Percentiles rank a stretch among this genome's conserved stretches.
Evolutionary conservation across 1,140 invertebrate species (phyloP).

Genomic region (Meteorus sp.): DNA sequence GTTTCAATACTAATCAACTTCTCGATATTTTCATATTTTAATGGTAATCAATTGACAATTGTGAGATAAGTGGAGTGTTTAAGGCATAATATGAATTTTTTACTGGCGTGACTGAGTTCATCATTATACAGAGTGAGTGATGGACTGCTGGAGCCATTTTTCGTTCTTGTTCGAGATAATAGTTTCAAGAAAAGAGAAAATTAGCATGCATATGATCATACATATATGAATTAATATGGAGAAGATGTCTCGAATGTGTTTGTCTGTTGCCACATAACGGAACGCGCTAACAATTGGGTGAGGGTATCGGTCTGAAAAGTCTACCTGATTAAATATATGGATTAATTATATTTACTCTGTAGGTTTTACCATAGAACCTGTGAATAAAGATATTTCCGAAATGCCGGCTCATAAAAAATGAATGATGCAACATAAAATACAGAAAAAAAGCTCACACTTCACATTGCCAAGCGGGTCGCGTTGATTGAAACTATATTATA

Average conservation of each 20-base stretch:
- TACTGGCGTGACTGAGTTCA: slow-evolving; percentile 31
- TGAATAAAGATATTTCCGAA: slow-evolving; percentile 50
- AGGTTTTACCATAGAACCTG: slow-evolving; percentile 57
- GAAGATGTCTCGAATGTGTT: neutral
- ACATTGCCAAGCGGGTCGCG: slow-evolving; percentile 49
- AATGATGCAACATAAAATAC: neutral
- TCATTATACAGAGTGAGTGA: slow-evolving; percentile 21
- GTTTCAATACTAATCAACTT: slow-evolving; percentile 3
- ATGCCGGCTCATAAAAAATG: slow-evolving; percentile 39
- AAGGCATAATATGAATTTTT: slow-evolving; percentile 21
- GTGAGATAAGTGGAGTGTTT: slow-evolving; percentile 21
- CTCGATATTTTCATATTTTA: slow-evolving; percentile 3
- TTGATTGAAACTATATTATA: slow-evolving; percentile 30
- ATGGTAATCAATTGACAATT: slow-evolving; percentile 23
- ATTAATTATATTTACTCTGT: slow-evolving; percentile 59
- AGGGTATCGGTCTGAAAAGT: slow-evolving; percentile 56
- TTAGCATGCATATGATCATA: neutral
- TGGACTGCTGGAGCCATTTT: slow-evolving; percentile 16
- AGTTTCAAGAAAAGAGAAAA: slow-evolving; percentile 4
- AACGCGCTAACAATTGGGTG: slow-evolving; percentile 22
- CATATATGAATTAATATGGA: neutral
- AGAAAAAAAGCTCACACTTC: neutral
- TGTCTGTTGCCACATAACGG: neutral
- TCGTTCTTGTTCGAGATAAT: neutral
- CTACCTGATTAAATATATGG: slow-evolving; percentile 61